Base-by-base conservation (phyloP, 2,888 invertebrate species). In the Pyrgus malvae region DNA sequence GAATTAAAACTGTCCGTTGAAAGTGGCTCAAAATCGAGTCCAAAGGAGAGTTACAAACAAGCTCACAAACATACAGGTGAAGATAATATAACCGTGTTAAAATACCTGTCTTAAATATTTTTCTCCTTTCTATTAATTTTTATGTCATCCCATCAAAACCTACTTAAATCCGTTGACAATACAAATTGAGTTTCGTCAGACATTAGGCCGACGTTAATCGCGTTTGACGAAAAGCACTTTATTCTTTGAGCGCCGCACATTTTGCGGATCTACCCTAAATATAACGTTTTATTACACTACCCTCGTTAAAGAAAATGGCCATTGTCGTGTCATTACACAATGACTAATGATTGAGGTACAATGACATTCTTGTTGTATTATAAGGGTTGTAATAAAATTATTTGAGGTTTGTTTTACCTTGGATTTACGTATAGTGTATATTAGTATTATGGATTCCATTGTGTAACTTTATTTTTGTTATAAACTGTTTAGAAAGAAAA, bases 271-370 rank as follows among this genome's bases (percentile, higher is more conserved):
- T 27, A 23, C 42, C 50, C 50, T 35, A 23, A 31, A 35, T 6
- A 3, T 37, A 37, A 19, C n/a, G n/a, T 17, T 42, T 25, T 50
- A 50, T 50, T 50, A 50, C 27, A 42, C 17, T 42, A 42, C 42
- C 50, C 50, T 42, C 50, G 35, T 50, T 50, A 50, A 35, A 17
- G 49, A 17, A 25, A 51, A 51, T 51, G 50, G 50, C 42, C 19
- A 42, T 42, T 51, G 31, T 25, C 38, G 19, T 27, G 12, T 42
- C 25, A 23, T 35, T 25, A 42, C 33, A 33, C 41, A 42, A 35
- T 50, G 50, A 35, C 50, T 50, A 50, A 41, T 50, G 49, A 49
- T 41, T 49, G 12, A 11, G 33, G n/a, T 12, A 41, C 31, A 50
- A 42, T 9, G 42, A n/a, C 50, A 50, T 42, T 42, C 33, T 42